Percentiles rank a stretch among this genome's conserved stretches.
These are phyloP conservation scores for Solea solea DNA, from an alignment of 2,113 vertebrate species.

Conservation along the genomic window DNA sequence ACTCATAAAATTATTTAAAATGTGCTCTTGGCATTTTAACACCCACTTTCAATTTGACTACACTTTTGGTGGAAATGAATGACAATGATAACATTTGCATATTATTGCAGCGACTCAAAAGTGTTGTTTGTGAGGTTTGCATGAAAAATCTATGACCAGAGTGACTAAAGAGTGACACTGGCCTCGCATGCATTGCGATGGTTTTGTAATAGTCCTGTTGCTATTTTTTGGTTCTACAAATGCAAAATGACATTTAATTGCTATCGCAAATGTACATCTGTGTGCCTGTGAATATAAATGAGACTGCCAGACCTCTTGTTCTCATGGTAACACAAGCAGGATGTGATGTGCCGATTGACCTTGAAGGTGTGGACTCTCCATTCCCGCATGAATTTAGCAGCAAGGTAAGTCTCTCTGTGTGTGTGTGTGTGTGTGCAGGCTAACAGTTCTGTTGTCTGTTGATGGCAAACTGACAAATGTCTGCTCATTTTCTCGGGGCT, in stretches of 20 bases:
- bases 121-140: constrained; percentile 22
- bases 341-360: constrained; percentile 75
- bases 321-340: constrained; percentile 78
- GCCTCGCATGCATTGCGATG: constrained; percentile 28
- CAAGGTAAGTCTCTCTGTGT: constrained; percentile 41
- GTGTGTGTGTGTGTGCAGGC: constrained; percentile 1
- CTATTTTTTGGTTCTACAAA: constrained; percentile 49
- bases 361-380: constrained; percentile 64
- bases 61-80: constrained; percentile 39
- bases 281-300: constrained; percentile 78
- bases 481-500: constrained; percentile 24
- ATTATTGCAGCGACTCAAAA: constrained; percentile 36
- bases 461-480: constrained; percentile 19
- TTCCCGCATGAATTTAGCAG: constrained; percentile 34
- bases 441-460: not conserved
- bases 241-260: constrained; percentile 75
- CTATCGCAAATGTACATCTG: constrained; percentile 73
- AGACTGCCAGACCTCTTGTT: constrained; percentile 71
- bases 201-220: constrained; percentile 35
- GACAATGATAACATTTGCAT: constrained; percentile 55
- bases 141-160: constrained; percentile 51
- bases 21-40: constrained; percentile 48
- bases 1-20: constrained; percentile 65
- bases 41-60: constrained; percentile 39
- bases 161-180: constrained; percentile 36